phyloP scores from a whole-genome alignment of 2,797 vertebrate genomes.

The Cyprinella venusta region DNA sequence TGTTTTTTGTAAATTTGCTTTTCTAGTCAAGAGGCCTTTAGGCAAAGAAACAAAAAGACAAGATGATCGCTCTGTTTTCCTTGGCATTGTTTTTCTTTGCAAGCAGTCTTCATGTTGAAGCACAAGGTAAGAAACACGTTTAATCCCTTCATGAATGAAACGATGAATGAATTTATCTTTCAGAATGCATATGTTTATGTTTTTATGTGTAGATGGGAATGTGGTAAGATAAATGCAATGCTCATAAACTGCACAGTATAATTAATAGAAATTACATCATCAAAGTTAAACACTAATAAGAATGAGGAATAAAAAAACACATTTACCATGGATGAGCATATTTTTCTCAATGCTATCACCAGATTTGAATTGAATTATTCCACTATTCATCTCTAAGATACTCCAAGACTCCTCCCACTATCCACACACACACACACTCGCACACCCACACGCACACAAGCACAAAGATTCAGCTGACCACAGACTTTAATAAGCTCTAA shows the following conservation, averaged over 20 bases:
- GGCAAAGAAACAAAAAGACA: conserved; percentile 67
- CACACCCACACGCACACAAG: not conserved
- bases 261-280: conserved; percentile 4
- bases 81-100: conserved; percentile 88
- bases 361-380: not conserved
- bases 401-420: not conserved
- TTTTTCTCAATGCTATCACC: not conserved
- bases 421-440: not conserved
- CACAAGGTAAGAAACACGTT: conserved; percentile 43
- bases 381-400: conserved; percentile 13
- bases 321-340: not conserved
- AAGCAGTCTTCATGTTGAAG: conserved; percentile 72
- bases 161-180: conserved; percentile 15
- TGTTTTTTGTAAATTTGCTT: conserved; percentile 51
- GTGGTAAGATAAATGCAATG: conserved; percentile 3
- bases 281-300: not conserved
- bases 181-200: conserved; percentile 14
- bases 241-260: not conserved
- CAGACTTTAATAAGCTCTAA: conserved; percentile 1
- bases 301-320: not conserved
- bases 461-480: conserved; percentile 4
- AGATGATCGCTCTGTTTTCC: conserved; percentile 88
- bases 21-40: conserved; percentile 77
- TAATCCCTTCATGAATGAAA: conserved; percentile 34
- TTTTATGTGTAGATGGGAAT: conserved; percentile 3